Evolutionary conservation across 2,113 vertebrate genomes (phyloP).

Genomic region (Notothenia rossii): DNA sequence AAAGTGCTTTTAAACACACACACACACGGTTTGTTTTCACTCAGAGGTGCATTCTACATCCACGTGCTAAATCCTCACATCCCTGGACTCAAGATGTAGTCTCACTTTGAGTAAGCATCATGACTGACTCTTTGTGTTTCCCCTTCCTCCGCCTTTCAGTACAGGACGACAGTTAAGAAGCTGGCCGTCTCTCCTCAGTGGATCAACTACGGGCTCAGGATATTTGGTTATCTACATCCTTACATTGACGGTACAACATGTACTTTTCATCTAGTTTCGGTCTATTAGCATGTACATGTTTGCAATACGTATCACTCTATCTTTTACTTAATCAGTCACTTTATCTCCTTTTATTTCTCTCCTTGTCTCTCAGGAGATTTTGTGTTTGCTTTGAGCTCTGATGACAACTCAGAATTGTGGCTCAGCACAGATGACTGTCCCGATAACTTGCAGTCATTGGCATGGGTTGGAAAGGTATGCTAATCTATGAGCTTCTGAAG

Average conservation of each 20-base stretch:
- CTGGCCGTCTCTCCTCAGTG: constrained; percentile 90
- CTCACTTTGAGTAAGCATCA: constrained; percentile 32
- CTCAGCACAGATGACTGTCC: constrained; percentile 89
- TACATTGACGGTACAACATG: constrained; percentile 82
- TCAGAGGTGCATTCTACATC: constrained; percentile 54
- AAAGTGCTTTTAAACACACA: background rate
- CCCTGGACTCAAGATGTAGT: constrained; percentile 4
- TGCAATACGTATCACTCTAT: background rate
- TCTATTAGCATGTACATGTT: background rate
- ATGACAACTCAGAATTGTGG: constrained; percentile 97
- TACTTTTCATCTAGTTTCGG: background rate
- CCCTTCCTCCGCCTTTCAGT: constrained; percentile 73
- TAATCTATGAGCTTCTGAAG: background rate
- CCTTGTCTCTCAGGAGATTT: constrained; percentile 85
- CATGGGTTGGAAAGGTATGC: constrained; percentile 92
- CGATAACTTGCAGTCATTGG: constrained; percentile 85
- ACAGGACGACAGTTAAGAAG: constrained; percentile 89
- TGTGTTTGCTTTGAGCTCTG: constrained; percentile 92
- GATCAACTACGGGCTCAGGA: constrained; percentile 94
- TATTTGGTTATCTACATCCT: constrained; percentile 96
- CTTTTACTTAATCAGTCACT: background rate
- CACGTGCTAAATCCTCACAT: constrained; percentile 32
- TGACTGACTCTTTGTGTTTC: constrained; percentile 11
- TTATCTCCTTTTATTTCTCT: background rate
- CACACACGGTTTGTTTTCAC: constrained; percentile 20